These are phyloP conservation scores for Percina caprodes DNA, from an alignment of 2,113 vertebrate genomes.

Conservation along the genomic window DNA sequence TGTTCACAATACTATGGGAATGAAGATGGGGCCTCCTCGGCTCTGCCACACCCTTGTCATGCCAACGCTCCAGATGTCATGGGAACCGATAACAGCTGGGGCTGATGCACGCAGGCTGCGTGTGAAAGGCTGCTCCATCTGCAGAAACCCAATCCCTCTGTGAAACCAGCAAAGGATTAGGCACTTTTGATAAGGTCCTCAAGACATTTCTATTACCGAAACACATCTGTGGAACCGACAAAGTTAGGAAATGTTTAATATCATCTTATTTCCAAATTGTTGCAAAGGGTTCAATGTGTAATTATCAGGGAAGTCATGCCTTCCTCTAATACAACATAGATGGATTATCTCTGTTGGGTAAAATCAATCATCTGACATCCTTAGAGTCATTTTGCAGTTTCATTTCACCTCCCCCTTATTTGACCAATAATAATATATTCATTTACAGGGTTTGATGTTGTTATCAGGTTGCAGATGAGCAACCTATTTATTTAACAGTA, in stretches of 20 bases:
- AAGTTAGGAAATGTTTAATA: slow-evolving; percentile 37
- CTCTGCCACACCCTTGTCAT: slow-evolving; percentile 77
- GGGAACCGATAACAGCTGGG: slow-evolving; percentile 85
- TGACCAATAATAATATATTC: not conserved
- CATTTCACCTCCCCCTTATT: not conserved
- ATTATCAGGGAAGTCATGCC: not conserved
- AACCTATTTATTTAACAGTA: slow-evolving; percentile 32
- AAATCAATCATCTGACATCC: not conserved
- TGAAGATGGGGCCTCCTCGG: slow-evolving; percentile 54
- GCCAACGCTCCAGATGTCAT: slow-evolving; percentile 84
- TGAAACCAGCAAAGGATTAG: slow-evolving; percentile 84
- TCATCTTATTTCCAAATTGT: slow-evolving; percentile 11
- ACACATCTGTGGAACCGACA: slow-evolving; percentile 66
- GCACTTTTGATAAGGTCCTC: slow-evolving; percentile 83
- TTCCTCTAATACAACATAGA: not conserved
- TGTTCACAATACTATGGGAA: slow-evolving; percentile 40
- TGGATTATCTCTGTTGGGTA: not conserved
- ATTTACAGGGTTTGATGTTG: slow-evolving; percentile 5
- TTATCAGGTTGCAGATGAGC: slow-evolving; percentile 45
- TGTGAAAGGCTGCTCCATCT: slow-evolving; percentile 80
- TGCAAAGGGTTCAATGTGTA: not conserved
- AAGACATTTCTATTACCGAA: slow-evolving; percentile 80
- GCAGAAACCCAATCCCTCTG: slow-evolving; percentile 85
- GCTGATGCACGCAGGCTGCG: slow-evolving; percentile 70
- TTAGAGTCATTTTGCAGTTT: not conserved